These are phyloP conservation scores for Spinus olivaceus DNA, from an alignment of 2,797 vertebrate genomes.

Conservation along the genomic window DNA sequence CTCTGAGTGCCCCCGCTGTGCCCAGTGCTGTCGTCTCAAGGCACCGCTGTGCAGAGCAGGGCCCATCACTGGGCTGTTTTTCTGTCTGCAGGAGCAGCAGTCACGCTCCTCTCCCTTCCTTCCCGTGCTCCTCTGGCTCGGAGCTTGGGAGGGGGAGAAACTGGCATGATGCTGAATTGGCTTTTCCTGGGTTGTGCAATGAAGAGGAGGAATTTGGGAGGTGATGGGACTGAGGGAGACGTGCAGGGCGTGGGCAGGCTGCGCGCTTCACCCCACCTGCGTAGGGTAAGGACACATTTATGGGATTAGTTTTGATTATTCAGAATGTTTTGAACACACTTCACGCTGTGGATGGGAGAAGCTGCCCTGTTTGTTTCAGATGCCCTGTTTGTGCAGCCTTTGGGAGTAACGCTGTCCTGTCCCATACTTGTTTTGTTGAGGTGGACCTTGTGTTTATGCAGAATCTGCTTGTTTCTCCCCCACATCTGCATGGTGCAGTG, in stretches of 20 bases:
- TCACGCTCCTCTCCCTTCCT: not conserved
- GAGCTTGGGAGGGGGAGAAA: not conserved
- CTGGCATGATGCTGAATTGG: not conserved
- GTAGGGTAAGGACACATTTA: not conserved
- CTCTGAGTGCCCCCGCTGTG: not conserved
- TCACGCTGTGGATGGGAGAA: not conserved
- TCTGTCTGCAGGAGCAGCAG: not conserved
- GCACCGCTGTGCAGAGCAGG: not conserved
- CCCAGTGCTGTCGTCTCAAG: not conserved
- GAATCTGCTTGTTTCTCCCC: not conserved
- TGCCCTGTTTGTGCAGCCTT: not conserved
- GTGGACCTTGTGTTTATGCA: not conserved
- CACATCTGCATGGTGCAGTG: rapidly evolving
- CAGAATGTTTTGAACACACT: not conserved
- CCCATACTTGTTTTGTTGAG: rapidly evolving
- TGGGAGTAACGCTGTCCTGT: not conserved
- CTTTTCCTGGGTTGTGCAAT: slow-evolving; percentile 15
- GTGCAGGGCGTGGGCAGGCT: not conserved
- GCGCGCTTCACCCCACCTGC: not conserved
- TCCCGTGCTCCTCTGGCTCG: not conserved
- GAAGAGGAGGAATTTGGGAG: not conserved
- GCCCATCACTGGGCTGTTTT: not conserved
- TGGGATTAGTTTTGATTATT: not conserved
- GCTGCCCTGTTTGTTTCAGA: not conserved
- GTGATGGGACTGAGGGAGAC: not conserved